Base-by-base conservation (phyloP, 2,888 invertebrate species). In the Congeria kusceri region DNA sequence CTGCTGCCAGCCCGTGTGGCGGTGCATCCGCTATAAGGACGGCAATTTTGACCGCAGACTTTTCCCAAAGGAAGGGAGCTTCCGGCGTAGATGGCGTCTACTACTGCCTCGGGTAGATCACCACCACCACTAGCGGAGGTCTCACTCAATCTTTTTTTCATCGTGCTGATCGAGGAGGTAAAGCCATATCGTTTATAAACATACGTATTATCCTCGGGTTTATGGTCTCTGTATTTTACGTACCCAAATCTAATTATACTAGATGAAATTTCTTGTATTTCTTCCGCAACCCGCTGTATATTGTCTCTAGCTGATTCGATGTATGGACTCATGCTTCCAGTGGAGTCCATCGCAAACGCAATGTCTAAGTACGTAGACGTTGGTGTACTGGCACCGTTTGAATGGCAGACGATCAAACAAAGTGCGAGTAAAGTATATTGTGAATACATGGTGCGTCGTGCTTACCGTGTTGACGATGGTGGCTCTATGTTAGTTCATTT, bases 261-360 rank as follows among this genome's bases (percentile, higher is more conserved):
- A 7, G 9, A 25, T 9, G 39, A 57, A 32, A 27, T 58, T n/a
- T 25, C 23, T 25, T 23, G 23, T 20, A 67, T 58, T 57, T 28
- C 58, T 13, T 67, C 58, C 3, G 57, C 67, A 3, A 67, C 25
- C 27, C 32, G 27, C 27, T 20, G 28, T 28, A 67, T 67, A 27
- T 67, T 47, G 18, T 20, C 0, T 20, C 46, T n/a, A 4, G 44
- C 67, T 5, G 56, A 44, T 15, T 57, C 32, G 9, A 67, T 67
- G 23, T 67, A 67, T 7, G 67, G 27, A 15, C 44, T 39, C 67
- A 67, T 67, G 57, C 67, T 67, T 20, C 67, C 67, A 1, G 67
- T 67, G 1, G 58, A 15, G n/a, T 67, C 57, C 67, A 67, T 67
- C 0, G 44, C 44, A 44, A 67, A 67, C 23, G 58, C 67, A 32